Conservation (phyloP, 1,140 invertebrate species). For the Zaprionus camerounensis region DNA sequence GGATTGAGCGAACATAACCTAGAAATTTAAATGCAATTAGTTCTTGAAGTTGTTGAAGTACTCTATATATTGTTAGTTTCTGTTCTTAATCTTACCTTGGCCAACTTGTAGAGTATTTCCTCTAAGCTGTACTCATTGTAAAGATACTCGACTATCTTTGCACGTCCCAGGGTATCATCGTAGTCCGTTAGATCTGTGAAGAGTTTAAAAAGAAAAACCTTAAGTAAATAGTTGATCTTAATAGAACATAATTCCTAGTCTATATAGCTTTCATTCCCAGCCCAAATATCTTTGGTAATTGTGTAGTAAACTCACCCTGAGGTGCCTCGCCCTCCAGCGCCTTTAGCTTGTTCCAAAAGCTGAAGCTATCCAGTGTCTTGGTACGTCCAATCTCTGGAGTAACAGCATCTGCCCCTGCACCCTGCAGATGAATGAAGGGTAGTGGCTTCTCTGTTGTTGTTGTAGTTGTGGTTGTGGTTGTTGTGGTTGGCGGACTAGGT, state of each 20-base stretch:
- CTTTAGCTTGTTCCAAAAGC: slow-evolving; percentile 75
- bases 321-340: slow-evolving; percentile 63
- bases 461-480: slow-evolving; percentile 56
- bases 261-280: not conserved
- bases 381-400: slow-evolving; percentile 24
- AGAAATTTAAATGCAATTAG: slow-evolving; percentile 9
- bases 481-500: slow-evolving; percentile 48
- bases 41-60: not conserved
- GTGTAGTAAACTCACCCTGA: slow-evolving; percentile 37
- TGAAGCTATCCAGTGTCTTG: slow-evolving; percentile 68
- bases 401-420: slow-evolving; percentile 22
- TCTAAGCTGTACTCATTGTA: slow-evolving; percentile 90
- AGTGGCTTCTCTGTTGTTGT: slow-evolving; percentile 76
- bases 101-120: slow-evolving; percentile 90
- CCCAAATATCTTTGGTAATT: not conserved
- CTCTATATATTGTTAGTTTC: not conserved
- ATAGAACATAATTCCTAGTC: not conserved
- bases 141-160: slow-evolving; percentile 88
- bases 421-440: slow-evolving; percentile 53
- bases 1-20: slow-evolving; percentile 90
- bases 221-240: not conserved
- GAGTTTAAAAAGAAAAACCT: not conserved
- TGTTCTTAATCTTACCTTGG: slow-evolving; percentile 85
- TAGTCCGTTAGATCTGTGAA: slow-evolving; percentile 81
- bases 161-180: slow-evolving; percentile 84